Evolutionary conservation across 2,797 vertebrate species (phyloP).

Genomic region (Pantherophis vulpinus): DNA sequence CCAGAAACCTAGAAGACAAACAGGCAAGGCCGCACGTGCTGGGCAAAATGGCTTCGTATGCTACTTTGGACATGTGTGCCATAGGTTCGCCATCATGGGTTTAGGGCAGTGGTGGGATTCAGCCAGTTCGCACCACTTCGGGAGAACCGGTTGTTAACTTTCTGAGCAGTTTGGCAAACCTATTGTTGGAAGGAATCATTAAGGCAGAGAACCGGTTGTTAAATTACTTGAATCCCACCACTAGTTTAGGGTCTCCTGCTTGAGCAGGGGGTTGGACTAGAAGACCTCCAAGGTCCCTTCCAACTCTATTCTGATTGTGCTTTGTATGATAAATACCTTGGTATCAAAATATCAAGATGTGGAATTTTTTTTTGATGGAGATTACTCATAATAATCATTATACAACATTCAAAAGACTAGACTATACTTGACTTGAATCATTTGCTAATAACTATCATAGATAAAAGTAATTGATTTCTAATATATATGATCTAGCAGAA

Average conservation of each 20-base stretch:
- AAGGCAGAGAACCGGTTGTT: too few relatives aligned
- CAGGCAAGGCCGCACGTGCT: too few relatives aligned
- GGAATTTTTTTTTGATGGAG: neutral
- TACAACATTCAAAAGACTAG: neutral
- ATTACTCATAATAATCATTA: neutral
- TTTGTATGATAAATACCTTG: neutral
- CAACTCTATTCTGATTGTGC: neutral
- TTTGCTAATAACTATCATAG: too few relatives aligned
- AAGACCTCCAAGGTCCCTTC: neutral
- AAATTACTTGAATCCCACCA: too few relatives aligned
- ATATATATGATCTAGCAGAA: neutral
- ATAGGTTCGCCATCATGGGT: neutral
- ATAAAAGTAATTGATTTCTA: neutral
- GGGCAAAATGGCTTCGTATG: too few relatives aligned
- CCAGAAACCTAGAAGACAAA: too few relatives aligned
- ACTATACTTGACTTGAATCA: neutral
- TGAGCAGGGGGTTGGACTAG: neutral
- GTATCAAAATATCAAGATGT: neutral
- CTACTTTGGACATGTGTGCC: too few relatives aligned
- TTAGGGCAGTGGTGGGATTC: neutral
- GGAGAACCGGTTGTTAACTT: too few relatives aligned
- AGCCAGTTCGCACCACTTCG: too few relatives aligned
- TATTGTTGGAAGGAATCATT: too few relatives aligned
- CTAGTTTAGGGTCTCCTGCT: neutral
- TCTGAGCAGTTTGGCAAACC: too few relatives aligned